phyloP scores from a whole-genome alignment of 2,113 vertebrate species.

The Mus spicilegus region DNA sequence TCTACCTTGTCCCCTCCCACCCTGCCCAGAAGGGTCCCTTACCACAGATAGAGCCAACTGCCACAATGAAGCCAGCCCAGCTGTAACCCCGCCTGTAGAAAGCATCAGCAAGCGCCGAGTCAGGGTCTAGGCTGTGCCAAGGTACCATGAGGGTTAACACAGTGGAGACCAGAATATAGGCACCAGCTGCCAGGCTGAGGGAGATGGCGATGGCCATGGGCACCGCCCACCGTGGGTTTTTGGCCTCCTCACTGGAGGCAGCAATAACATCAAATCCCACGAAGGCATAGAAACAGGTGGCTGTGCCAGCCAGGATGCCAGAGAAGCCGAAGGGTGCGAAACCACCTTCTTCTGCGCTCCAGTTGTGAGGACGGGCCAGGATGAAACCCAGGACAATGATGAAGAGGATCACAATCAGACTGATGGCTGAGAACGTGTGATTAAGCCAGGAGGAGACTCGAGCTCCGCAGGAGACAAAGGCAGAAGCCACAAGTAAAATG shows the following conservation, averaged over 20 bases:
- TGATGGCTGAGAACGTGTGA: slow-evolving; percentile 93
- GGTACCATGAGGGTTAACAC: slow-evolving; percentile 97
- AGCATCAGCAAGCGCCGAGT: slow-evolving; percentile 94
- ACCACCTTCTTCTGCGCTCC: slow-evolving; percentile 92
- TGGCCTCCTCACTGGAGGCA: slow-evolving; percentile 95
- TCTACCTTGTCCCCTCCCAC: slow-evolving; percentile 76
- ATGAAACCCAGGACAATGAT: slow-evolving; percentile 94
- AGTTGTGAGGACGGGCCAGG: slow-evolving; percentile 93
- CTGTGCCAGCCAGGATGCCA: slow-evolving; percentile 94
- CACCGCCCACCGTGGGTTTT: slow-evolving; percentile 92
- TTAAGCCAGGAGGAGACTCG: slow-evolving; percentile 97
- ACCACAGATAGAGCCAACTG: slow-evolving; percentile 96
- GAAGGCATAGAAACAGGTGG: slow-evolving; percentile 97
- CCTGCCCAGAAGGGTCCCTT: slow-evolving; percentile 80
- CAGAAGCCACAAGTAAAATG: slow-evolving; percentile 91
- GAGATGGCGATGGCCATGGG: slow-evolving; percentile 94
- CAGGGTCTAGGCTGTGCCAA: slow-evolving; percentile 94
- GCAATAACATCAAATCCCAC: slow-evolving; percentile 98
- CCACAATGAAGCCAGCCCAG: slow-evolving; percentile 96
- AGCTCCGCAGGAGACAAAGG: slow-evolving; percentile 96
- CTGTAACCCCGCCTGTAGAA: slow-evolving; percentile 96
- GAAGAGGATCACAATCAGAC: slow-evolving; percentile 92
- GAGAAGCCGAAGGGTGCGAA: slow-evolving; percentile 95
- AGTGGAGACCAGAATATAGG: slow-evolving; percentile 94
- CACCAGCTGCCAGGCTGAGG: slow-evolving; percentile 90